Evolutionary conservation across 2,797 vertebrate genomes (phyloP), one percentile per base, ranked within the genome.

Genomic region (Neosalanx taihuensis): DNA sequence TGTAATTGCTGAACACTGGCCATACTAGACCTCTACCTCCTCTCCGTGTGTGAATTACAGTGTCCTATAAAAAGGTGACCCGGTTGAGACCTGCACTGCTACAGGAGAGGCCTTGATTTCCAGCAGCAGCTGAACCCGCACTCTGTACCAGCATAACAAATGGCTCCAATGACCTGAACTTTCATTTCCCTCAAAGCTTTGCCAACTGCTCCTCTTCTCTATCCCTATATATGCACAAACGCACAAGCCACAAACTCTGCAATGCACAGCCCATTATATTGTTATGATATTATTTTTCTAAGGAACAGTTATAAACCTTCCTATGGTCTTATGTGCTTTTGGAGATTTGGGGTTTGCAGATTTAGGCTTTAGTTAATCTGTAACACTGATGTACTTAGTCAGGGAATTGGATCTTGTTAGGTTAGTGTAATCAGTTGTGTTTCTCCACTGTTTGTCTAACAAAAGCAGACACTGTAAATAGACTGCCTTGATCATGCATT

Each of bases 41-140:
- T 79, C 81, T 77, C 83, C 69, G 13, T 46, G 70, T 85, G 81
- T 81, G 83, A 82, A 88, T 83, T 84, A 82, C 84, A 53, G 80
- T 12, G 75, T 85, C 86, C 91, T 94, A 94, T 91, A 91, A 91
- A 93, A 93, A 93, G 90, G 78, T 84, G 85, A 88, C 86, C 82
- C 85, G 7, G 64, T 72, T 60, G 79, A 49, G 67, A 76, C 73
- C 73, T 15, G 69, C 70, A 29, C 76, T 77, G 79, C 74, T 78
- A 84, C 64, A 46, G 72, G 64, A 70, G 61, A 77, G 49, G 64
- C 30, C 64, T 76, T 92, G 92, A 93, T 78, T 64, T 76, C 76
- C 78, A 35, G 74, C 76, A 87, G 89, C 92, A 93, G 91, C 90
- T 94, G 86, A 86, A 85, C 46, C 77, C 75, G 64, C 62, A 67